A percentile compares a stretch with the other conserved stretches of the same genome.
These are phyloP conservation scores for Vipera latastei DNA, from an alignment of 2,797 vertebrate species.

Conservation along the genomic window DNA sequence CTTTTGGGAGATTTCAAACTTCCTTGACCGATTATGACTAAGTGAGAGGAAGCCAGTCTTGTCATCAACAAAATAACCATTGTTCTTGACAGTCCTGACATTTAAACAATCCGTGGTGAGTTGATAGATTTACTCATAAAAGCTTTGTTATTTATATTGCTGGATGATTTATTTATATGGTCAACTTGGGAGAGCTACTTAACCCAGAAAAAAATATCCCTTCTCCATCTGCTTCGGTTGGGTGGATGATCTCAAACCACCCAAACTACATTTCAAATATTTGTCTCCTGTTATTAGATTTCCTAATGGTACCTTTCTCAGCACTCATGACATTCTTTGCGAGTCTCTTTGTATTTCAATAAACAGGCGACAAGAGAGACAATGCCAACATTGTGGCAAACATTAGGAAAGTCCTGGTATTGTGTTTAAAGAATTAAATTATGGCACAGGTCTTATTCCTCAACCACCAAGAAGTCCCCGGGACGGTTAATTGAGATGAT, in stretches of 20 bases:
- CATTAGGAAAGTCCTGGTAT: neutral
- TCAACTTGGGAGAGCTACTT: conserved; percentile 26
- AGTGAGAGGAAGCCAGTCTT: conserved; percentile 47
- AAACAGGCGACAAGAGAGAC: conserved; percentile 37
- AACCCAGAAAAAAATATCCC: conserved; percentile 45
- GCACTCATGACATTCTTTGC: conserved; percentile 35
- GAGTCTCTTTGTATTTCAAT: conserved; percentile 43
- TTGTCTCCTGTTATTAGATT: conserved; percentile 48
- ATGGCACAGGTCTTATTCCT: neutral
- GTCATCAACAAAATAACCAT: conserved; percentile 37
- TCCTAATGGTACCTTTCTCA: conserved; percentile 56
- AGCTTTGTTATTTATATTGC: conserved; percentile 53
- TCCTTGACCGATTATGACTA: conserved; percentile 60
- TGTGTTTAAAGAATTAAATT: neutral
- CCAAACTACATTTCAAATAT: conserved; percentile 50
- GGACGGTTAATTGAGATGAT: neutral
- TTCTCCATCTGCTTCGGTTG: conserved; percentile 40
- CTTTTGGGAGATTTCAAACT: conserved; percentile 53
- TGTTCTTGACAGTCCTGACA: conserved; percentile 59
- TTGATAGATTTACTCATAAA: conserved; percentile 35
- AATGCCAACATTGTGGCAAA: neutral
- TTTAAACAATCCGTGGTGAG: conserved; percentile 40
- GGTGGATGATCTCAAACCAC: conserved; percentile 30
- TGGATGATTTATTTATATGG: neutral
- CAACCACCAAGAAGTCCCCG: neutral